Conservation (phyloP, 2,797 vertebrate species). For the Crocidura indochinensis region DNA sequence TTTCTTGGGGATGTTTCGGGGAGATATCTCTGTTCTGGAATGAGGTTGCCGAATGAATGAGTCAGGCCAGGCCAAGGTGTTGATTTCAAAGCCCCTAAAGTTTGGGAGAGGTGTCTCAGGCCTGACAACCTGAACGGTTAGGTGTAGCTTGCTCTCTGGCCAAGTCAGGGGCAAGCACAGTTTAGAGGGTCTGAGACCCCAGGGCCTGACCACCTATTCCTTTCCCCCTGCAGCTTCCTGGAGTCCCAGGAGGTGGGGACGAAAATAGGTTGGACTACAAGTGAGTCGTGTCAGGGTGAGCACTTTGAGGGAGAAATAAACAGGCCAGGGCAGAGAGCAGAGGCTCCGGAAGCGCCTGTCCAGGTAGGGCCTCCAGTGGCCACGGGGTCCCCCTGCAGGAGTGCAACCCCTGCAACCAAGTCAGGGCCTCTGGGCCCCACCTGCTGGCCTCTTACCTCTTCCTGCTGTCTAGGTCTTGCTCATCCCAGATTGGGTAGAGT, state of each 20-base stretch:
- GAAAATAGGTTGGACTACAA: neutral
- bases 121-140: too few species aligned
- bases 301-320: conserved; percentile 77
- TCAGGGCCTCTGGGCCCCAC: neutral
- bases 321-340: conserved; percentile 32
- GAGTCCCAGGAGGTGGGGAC: conserved; percentile 42
- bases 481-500: neutral
- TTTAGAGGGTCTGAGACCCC: neutral
- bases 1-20: conserved; percentile 46
- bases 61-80: too few species aligned
- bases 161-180: too few species aligned
- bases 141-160: neutral
- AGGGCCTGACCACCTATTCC: neutral
- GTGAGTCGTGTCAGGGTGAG: conserved; percentile 76
- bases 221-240: conserved; percentile 51
- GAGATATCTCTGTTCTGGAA: neutral
- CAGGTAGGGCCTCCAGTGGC: conserved; percentile 21
- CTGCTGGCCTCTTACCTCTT: conserved; percentile 12
- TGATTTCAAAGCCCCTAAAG: neutral
- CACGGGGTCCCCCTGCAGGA: neutral
- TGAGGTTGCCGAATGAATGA: neutral
- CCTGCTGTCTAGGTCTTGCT: neutral
- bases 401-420: neutral
- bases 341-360: neutral
- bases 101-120: neutral